Evolutionary conservation across 2,888 invertebrate genomes (phyloP), one percentile per base, ranked within the genome.

Genomic region (Pseudococcus longispinus): DNA sequence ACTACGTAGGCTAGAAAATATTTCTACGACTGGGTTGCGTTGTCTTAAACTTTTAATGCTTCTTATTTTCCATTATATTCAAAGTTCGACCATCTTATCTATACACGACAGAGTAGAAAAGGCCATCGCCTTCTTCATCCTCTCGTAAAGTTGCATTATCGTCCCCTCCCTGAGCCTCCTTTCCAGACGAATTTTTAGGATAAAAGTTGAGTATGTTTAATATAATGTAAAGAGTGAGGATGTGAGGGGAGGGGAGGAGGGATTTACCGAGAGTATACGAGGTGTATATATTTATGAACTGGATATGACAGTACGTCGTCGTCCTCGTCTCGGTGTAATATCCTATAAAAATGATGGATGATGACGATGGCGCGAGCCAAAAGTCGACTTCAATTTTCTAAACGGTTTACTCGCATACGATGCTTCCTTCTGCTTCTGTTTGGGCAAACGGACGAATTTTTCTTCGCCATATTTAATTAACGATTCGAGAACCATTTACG

Each of bases 21-120:
- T 74, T 74, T 37, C 32, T n/a, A 18, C 74, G 74, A 18, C 32
- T 29, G 32, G n/a, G 18, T 18, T 46, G 13, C 44, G 44, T 46
- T 37, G 11, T 4, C 37, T 18, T 74, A 74, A 70, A 26, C 29
- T 70, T 70, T 70, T 70, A 70, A 37, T 74, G 74, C 74, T 37
- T 29, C 74, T 74, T 74, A 74, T 74, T 74, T 74, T 74, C 74
- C 74, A 74, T 74, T 74, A 74, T 74, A 74, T 74, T 37, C 74
- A 74, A 74, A 74, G 32, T 74, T 74, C 32, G 74, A 74, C 74
- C 74, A 74, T 74, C 70, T 70, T 70, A 74, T 74, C 32, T 74
- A 46, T 15, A 51, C 51, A n/a, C 51, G n/a, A 15, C 44, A 15
- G 29, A 1, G 70, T 23, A 60, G 70, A 74, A 37, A 37, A 74